Percentiles rank a stretch among this genome's conserved stretches.
Evolutionary conservation across 2,113 vertebrate genomes (phyloP).

Genomic region (Mugil cephalus): DNA sequence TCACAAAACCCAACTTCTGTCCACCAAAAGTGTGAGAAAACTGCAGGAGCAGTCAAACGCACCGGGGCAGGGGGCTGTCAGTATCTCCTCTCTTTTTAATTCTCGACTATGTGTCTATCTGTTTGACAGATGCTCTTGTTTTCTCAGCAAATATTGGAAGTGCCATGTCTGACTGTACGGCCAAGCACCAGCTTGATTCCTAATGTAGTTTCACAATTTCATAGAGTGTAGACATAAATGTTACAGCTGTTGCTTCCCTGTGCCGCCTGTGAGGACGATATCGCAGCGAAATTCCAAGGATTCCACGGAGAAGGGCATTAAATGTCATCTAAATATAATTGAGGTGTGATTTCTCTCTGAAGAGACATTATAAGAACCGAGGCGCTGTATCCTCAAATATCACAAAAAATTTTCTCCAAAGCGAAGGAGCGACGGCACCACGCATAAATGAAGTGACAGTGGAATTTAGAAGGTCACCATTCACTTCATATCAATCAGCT

Average conservation of each 20-base stretch:
- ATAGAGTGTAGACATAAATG: constrained; percentile 52
- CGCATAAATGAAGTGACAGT: constrained; percentile 60
- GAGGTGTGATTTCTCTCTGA: constrained; percentile 63
- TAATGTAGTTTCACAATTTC: constrained; percentile 57
- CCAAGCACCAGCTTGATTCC: constrained; percentile 51
- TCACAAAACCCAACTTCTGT: constrained; percentile 53
- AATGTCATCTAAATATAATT: constrained; percentile 74
- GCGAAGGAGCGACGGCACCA: constrained; percentile 53
- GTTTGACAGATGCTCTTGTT: constrained; percentile 63
- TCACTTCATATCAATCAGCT: constrained; percentile 73
- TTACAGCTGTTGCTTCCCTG: constrained; percentile 60
- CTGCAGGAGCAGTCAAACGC: constrained; percentile 36
- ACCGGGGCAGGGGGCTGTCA: constrained; percentile 10
- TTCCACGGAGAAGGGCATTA: constrained; percentile 60
- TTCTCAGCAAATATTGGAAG: constrained; percentile 62
- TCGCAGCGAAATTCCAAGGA: constrained; percentile 51
- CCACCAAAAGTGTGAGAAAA: constrained; percentile 19
- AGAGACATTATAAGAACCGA: constrained; percentile 56
- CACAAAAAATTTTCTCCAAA: constrained; percentile 51
- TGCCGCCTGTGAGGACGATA: constrained; percentile 57
- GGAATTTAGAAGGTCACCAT: constrained; percentile 70
- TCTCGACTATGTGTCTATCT: constrained; percentile 42
- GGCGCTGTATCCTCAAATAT: constrained; percentile 63
- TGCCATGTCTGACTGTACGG: constrained; percentile 44
- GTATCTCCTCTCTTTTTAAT: constrained; percentile 23